Evolutionary conservation across 2,113 vertebrate genomes (phyloP).

Genomic region (Syngnathus floridae): DNA sequence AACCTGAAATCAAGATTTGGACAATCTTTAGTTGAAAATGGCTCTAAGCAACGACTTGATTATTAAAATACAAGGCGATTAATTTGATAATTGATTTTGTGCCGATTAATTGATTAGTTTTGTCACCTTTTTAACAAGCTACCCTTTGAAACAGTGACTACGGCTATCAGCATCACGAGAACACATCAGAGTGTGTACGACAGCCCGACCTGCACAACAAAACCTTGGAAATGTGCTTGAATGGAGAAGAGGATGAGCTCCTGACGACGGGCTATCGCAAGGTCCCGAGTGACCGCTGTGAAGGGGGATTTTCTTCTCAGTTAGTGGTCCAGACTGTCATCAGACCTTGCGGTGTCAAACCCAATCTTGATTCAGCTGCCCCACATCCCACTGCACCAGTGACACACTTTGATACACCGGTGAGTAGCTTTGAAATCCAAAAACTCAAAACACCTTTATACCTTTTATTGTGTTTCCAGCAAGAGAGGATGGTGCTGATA

Average conservation of each 20-base stretch:
- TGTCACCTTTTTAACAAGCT: neutral
- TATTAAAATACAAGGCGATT: too few relatives aligned
- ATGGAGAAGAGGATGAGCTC: constrained; percentile 66
- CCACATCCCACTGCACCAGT: constrained; percentile 18
- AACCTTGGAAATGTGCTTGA: constrained; percentile 61
- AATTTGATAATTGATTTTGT: too few relatives aligned
- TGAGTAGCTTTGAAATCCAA: constrained; percentile 33
- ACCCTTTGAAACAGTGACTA: constrained; percentile 65
- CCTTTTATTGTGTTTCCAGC: constrained; percentile 28
- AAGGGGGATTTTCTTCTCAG: constrained; percentile 66
- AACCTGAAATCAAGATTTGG: too few relatives aligned
- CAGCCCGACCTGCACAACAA: constrained; percentile 48
- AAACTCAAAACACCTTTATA: neutral
- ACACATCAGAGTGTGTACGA: constrained; percentile 69
- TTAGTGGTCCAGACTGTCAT: constrained; percentile 38
- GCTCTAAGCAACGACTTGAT: too few relatives aligned
- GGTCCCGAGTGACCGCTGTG: constrained; percentile 69
- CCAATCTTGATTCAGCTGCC: constrained; percentile 29
- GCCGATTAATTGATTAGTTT: too few relatives aligned
- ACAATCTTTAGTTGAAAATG: too few relatives aligned
- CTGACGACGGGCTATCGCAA: constrained; percentile 72
- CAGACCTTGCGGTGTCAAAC: constrained; percentile 53
- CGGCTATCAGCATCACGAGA: constrained; percentile 64
- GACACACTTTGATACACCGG: constrained; percentile 52
- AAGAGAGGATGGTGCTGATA: constrained; percentile 61